Base-by-base conservation (phyloP, 2,888 invertebrate species). In the Diarsia dahlii region DNA sequence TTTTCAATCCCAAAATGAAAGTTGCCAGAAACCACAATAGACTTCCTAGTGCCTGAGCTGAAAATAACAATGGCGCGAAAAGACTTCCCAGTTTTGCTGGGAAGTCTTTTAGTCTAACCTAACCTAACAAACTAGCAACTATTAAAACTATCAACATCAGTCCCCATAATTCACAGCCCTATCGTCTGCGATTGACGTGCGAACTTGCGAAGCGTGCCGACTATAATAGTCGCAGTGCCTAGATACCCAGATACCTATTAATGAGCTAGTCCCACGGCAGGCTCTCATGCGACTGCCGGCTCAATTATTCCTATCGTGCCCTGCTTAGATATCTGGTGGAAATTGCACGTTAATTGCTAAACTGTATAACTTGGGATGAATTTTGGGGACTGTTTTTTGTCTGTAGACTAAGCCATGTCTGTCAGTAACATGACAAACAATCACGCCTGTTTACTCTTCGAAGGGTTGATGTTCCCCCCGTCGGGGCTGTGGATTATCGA, bases 221-320 rank as follows among this genome's bases (percentile, higher is more conserved):
- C 70, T 81, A 76, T 71, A 62, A 71, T 66, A 50, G 76, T 65
- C 50, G 66, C 48, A 50, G 45, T 74, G 50, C 74, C 66, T 67
- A 63, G 64, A 34, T 82, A 65, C 74, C 60, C 54, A 67, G 64
- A 39, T 82, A 56, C 67, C 34, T 67, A 82, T 60, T 82, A 77
- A 77, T 72, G 64, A 82, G 46, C 65, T 54, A 67, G 77, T 84
- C 84, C 73, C 77, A 69, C 52, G 68, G 34, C 64, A 34, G 20
- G 45, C 45, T 69, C 64, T 82, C 62, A 46, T 72, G 70, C 60
- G 34, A 64, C 60, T 23, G 56, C 64, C 69, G 62, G 56, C 77
- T 80, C 77, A 74, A 83, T 83, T 80, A 84, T 63, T n/a, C n/a
- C n/a, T n/a, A 63, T 58, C 48, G 62, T 66, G 46, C 52, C 18